A percentile compares a stretch with the other conserved stretches of the same genome.
phyloP scores from a whole-genome alignment of 2,113 vertebrate species.

The Dipodomys spectabilis region DNA sequence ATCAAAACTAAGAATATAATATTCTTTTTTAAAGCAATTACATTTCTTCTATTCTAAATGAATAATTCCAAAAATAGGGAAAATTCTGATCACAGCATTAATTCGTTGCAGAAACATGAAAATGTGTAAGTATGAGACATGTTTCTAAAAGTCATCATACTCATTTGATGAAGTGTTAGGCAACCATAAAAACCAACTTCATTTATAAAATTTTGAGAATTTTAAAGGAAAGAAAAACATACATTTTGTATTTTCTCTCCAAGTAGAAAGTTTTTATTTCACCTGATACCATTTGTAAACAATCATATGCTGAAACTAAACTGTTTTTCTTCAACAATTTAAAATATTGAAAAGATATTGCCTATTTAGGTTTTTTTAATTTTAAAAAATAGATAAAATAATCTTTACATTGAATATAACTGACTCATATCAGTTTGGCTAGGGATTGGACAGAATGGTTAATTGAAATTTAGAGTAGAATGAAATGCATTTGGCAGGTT shows the following conservation, averaged over 20 bases:
- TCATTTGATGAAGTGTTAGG: not conserved
- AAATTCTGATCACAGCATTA: constrained; percentile 26
- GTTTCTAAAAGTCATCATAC: not conserved
- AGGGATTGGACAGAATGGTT: constrained; percentile 7
- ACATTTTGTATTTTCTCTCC: constrained; percentile 5
- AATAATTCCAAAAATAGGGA: constrained; percentile 32
- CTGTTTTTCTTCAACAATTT: constrained; percentile 20
- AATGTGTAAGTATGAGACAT: not conserved
- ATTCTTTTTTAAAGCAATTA: constrained; percentile 33
- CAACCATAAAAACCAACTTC: constrained; percentile 9
- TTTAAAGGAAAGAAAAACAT: constrained; percentile 2
- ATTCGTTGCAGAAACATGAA: constrained; percentile 49
- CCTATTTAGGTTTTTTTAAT: constrained; percentile 29
- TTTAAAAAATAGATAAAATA: not conserved
- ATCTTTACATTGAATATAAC: not conserved
- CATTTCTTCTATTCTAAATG: constrained; percentile 25
- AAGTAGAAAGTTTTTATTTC: constrained; percentile 44
- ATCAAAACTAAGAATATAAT: constrained; percentile 44
- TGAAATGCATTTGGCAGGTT: not conserved
- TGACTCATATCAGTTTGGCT: constrained; percentile 10
- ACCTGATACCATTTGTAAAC: constrained; percentile 14
- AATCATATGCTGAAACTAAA: constrained; percentile 40
- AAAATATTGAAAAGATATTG: constrained; percentile 9
- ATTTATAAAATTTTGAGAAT: not conserved
- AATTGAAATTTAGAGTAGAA: constrained; percentile 31